These are phyloP conservation scores for Dryocosmus kuriphilus DNA, from an alignment of 2,888 invertebrate genomes.

Conservation along the genomic window DNA sequence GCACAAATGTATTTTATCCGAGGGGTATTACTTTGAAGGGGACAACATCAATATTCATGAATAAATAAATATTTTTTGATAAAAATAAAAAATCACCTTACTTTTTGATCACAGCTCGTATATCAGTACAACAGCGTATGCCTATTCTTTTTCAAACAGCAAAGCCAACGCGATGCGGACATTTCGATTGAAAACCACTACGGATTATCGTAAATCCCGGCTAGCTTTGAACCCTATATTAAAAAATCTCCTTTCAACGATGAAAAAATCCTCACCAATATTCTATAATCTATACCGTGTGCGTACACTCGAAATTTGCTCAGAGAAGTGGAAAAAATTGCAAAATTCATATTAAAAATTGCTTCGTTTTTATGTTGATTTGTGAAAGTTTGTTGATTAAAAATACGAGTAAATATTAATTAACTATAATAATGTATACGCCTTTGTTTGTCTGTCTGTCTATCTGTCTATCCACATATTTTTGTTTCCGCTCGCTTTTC, in stretches of 20 bases:
- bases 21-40: too few relatives aligned
- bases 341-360: conserved; percentile 1
- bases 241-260: conserved; percentile 46
- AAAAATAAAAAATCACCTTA: too few relatives aligned
- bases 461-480: too few relatives aligned
- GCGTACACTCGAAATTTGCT: not conserved
- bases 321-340: conserved; percentile 18
- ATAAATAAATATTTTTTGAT: too few relatives aligned
- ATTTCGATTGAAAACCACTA: conserved; percentile 53
- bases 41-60: too few relatives aligned
- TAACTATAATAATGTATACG: too few relatives aligned
- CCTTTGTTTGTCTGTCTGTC: too few relatives aligned
- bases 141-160: conserved; percentile 6
- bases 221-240: conserved; percentile 46
- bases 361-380: not conserved
- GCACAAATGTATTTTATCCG: too few relatives aligned
- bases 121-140: conserved; percentile 14
- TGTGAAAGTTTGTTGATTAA: not conserved
- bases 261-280: conserved; percentile 15
- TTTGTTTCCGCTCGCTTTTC: too few relatives aligned
- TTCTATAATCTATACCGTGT: conserved; percentile 4
- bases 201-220: conserved; percentile 52
- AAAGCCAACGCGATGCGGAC: conserved; percentile 44
- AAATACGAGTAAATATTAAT: too few relatives aligned
- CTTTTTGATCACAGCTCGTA: too few relatives aligned